These are phyloP conservation scores for Epizoanthus stellaris DNA, from an alignment of 92 coral and sea anemone genomes.

Conservation along the genomic window DNA sequence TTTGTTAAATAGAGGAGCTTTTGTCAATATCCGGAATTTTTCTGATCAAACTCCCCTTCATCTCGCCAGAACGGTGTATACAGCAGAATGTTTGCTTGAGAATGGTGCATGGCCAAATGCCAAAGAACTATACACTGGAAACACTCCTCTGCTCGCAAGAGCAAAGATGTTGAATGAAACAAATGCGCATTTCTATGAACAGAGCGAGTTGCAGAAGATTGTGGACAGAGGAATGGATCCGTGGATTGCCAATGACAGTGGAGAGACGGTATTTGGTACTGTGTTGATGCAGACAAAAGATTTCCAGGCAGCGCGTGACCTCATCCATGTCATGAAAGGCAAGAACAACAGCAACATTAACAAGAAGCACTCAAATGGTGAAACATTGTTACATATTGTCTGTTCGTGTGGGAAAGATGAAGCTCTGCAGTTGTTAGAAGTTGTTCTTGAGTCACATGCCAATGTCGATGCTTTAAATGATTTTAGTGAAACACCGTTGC, in stretches of 20 bases:
- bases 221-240: conserved; percentile 34
- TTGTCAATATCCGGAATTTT: conserved; percentile 15
- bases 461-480: conserved; percentile 10
- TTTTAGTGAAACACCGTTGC: conserved; percentile 18
- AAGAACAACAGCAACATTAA: background rate
- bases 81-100: conserved; percentile 17
- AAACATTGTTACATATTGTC: conserved; percentile 15
- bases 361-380: conserved; percentile 29
- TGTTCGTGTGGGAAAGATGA: conserved; percentile 26
- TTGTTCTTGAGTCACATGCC: conserved; percentile 14
- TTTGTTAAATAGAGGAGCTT: conserved; percentile 17
- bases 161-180: conserved; percentile 1
- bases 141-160: conserved; percentile 16
- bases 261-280: conserved; percentile 26
- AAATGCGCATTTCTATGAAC: background rate
- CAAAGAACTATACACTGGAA: conserved; percentile 17
- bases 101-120: conserved; percentile 43
- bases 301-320: conserved; percentile 6
- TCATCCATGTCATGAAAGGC: conserved; percentile 27
- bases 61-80: conserved; percentile 1
- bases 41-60: conserved; percentile 28
- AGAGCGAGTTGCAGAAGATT: background rate
- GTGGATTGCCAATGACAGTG: conserved; percentile 28
- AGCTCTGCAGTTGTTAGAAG: background rate
- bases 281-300: background rate